Evolutionary conservation across 1,140 invertebrate species (phyloP), one percentile per base, ranked within the genome.

Genomic region (Anoplolepis gracilipes): DNA sequence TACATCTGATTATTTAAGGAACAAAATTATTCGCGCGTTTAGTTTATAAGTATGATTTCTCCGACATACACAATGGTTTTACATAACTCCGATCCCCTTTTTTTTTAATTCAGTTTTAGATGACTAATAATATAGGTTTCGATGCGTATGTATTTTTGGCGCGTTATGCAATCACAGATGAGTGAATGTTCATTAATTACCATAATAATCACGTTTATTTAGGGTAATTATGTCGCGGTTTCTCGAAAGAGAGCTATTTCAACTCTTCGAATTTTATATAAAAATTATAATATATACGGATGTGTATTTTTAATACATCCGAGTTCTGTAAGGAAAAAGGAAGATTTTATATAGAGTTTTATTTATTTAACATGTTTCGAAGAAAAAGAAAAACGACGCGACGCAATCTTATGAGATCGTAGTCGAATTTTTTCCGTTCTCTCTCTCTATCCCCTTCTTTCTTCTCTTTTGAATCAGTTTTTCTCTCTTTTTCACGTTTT

Each of bases 331-430:
- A 70, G 6, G 55, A 53, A 69, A 53, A 10, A 81, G 30, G 22
- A 42, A 57, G 22, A 72, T 42, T 81, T 81, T 81, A 59, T 30
- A 16, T 59, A 36, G 22, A 64, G 59, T 81, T 77, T 59, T 81
- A 70, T 25, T 42, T 13, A 81, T 72, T 81, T 70, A 72, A 67
- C 25, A 22, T 42, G 22, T 36, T 81, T 19, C 33, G 55, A 78
- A 49, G 19, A 16, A 16, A 39, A 1, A 36, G 11, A 46, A 46
- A 46, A 13, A 46, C 39, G 39, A 53, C 28, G n/a, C 42, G 8
- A 22, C 65, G 25, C 13, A 22, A n/a, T 46, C 19, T 1, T 79
- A 49, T 6, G 6, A 77, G 13, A 64, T 77, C 57, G 13, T 33
- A 53, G n/a, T 64, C n/a, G 19, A 22, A 53, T 16, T 22, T 64